Evolutionary conservation across 2,888 invertebrate species (phyloP), one percentile per base, ranked within the genome.

Genomic region (Acanthosepion esculentum): DNA sequence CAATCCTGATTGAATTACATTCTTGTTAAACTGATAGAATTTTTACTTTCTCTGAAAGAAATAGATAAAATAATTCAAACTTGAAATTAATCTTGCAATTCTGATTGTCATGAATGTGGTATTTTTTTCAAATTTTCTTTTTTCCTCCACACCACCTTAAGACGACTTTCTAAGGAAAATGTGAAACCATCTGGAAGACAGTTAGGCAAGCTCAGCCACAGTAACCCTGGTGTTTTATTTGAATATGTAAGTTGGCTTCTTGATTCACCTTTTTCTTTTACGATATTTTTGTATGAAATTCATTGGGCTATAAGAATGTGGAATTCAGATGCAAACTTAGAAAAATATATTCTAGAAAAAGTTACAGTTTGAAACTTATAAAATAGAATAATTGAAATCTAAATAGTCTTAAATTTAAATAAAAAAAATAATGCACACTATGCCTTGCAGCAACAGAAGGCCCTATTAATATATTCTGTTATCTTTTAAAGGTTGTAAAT

Each of bases 141-240:
- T 41, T 41, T 41, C 3, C 41, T 41, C 41, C 41, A 41, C 41
- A 2, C 53, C 50, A 29, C 48, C 96, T 96, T 91, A 95, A 98
- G 98, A 96, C 97, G 98, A n/a, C 96, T 98, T 91, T 99, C 99
- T 96, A 99, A 99, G 97, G 99, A 99, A 97, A 99, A 99, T 97
- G 99, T 99, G 15, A 99, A 99, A 97, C 99, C 99, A 2, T 98
- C 99, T 95, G 99, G 99, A 0, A 98, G 99, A 95, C 98, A 99
- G 94, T 98, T 99, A 95, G 99, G 99, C 29, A 99, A 99, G 98
- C 98, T 99, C 64, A 99, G 99, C 53, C 99, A 99, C 97, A 99
- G 99, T 94, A 99, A 99, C 92, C 99, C 99, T 0, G 99, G 99
- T 20, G 98, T 99, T 96, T 98, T 99, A 15, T 99, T 99, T 97